These are phyloP conservation scores for Ascaphus truei DNA, from an alignment of 2,113 vertebrate genomes.

Conservation along the genomic window DNA sequence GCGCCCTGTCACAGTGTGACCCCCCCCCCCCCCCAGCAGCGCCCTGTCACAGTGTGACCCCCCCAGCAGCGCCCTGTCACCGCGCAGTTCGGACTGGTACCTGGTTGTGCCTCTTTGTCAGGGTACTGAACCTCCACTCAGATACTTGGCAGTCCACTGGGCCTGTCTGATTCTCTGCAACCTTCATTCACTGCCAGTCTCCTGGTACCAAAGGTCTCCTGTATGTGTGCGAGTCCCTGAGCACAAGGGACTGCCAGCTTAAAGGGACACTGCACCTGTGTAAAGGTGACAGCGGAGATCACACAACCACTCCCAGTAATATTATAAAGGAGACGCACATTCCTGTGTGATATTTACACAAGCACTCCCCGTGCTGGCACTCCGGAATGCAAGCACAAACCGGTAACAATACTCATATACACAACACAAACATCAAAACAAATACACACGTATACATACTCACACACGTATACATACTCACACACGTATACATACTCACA, in stretches of 20 bases:
- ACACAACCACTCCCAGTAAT: slow-evolving; percentile 20
- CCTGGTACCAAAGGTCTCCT: slow-evolving; percentile 25
- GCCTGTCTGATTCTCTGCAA: background rate
- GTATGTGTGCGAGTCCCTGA: slow-evolving; percentile 8
- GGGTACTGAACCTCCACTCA: background rate
- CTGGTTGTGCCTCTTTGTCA: background rate
- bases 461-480: too few relatives aligned
- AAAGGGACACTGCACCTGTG: slow-evolving; percentile 16
- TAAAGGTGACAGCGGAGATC: background rate
- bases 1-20: background rate
- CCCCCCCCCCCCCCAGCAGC: too few relatives aligned
- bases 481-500: too few relatives aligned
- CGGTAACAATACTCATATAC: slow-evolving; percentile 6
- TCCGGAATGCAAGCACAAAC: slow-evolving; percentile 3
- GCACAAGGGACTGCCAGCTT: slow-evolving; percentile 5
- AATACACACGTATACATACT: background rate
- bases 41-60: background rate
- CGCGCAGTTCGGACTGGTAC: background rate
- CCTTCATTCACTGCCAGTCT: background rate
- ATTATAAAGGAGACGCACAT: slow-evolving; percentile 18
- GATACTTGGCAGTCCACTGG: background rate
- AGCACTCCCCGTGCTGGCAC: slow-evolving; percentile 2
- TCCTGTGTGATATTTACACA: slow-evolving; percentile 16
- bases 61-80: background rate
- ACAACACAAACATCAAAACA: slow-evolving; percentile 5